phyloP scores from a whole-genome alignment of 2,113 vertebrate species.

The Halichoerus grypus region DNA sequence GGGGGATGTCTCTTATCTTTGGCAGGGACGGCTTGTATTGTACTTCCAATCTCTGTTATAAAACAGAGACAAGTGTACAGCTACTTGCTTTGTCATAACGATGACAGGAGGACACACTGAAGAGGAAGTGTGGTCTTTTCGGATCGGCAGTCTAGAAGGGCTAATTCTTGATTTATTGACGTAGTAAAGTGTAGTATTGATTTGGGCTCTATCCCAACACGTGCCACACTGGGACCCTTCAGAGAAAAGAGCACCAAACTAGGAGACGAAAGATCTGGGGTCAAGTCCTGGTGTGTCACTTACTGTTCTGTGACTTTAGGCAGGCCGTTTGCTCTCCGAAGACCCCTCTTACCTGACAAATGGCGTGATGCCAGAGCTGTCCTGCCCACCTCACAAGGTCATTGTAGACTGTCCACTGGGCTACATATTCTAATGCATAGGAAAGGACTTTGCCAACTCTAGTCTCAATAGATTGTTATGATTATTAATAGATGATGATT shows the following conservation, averaged over 20 bases:
- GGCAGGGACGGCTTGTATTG: not conserved
- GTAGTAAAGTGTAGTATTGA: not conserved
- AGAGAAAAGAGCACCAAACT: not conserved
- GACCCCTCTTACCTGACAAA: not conserved
- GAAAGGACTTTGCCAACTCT: not conserved
- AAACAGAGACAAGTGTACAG: not conserved
- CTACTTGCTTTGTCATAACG: not conserved
- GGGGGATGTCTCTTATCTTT: not conserved
- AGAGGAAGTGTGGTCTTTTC: not conserved
- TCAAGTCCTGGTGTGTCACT: not conserved
- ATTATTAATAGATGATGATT: not conserved
- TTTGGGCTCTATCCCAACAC: not conserved
- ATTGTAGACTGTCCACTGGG: not conserved
- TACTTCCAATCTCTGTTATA: not conserved
- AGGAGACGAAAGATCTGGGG: not conserved
- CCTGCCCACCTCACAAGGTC: not conserved
- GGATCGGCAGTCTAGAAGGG: not conserved
- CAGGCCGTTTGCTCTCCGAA: not conserved
- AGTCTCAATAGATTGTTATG: not conserved
- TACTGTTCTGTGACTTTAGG: not conserved
- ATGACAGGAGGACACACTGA: not conserved
- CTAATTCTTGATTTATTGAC: not conserved
- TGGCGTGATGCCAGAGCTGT: not conserved
- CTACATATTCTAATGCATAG: not conserved
- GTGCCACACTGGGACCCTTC: not conserved